phyloP scores from a whole-genome alignment of 2,797 vertebrate genomes.

The Cossypha caffra region DNA sequence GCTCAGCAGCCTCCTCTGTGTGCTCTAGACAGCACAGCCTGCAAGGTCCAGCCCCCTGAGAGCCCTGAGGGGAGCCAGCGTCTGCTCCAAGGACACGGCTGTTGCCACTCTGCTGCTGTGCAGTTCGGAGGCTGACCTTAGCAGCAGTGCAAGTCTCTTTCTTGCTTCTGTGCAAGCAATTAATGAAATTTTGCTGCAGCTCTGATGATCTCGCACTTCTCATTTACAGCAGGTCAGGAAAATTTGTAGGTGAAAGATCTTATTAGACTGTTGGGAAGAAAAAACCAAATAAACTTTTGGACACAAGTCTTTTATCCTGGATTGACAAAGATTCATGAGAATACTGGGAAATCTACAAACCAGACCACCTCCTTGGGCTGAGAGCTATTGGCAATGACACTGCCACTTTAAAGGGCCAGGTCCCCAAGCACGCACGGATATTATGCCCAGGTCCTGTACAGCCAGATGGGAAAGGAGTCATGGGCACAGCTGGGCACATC shows the following conservation, averaged over 20 bases:
- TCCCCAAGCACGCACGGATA: rapidly evolving
- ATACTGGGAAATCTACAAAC: neutral
- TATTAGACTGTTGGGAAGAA: neutral
- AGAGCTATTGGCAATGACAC: neutral
- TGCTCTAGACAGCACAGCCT: rapidly evolving
- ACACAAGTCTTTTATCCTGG: neutral
- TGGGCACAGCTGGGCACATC: neutral
- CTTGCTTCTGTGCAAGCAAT: neutral
- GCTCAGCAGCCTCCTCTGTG: neutral
- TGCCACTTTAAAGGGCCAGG: neutral
- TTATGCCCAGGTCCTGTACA: neutral
- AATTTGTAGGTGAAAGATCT: neutral
- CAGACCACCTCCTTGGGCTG: neutral
- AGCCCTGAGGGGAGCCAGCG: neutral
- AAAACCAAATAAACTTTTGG: neutral
- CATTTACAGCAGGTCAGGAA: neutral
- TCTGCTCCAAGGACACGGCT: rapidly evolving
- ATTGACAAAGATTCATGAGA: neutral
- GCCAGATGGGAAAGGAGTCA: neutral
- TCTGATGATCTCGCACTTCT: neutral
- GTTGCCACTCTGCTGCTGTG: neutral
- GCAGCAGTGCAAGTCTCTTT: neutral
- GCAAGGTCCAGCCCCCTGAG: neutral
- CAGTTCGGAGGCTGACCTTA: neutral
- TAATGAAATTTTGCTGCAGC: neutral